phyloP scores from a whole-genome alignment of 2,888 invertebrate species.

The Leptinotarsa juncta region DNA sequence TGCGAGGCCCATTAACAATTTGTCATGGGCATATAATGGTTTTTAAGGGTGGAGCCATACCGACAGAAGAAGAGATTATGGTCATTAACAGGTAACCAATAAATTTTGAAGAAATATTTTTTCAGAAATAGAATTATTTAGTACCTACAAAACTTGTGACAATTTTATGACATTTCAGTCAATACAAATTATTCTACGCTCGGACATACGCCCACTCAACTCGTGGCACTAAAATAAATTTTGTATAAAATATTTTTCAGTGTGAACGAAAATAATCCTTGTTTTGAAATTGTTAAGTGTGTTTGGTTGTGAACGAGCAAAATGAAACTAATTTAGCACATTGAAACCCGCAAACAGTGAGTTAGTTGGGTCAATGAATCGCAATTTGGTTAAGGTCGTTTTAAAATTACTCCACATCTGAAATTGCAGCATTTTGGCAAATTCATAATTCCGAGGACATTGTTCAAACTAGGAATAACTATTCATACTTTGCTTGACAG shows the following conservation, averaged over 20 bases:
- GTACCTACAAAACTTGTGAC: neutral
- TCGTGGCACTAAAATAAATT: neutral
- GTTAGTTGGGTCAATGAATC: conserved; percentile 35
- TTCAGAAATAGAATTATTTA: neutral
- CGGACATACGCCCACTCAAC: conserved; percentile 11
- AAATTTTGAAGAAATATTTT: neutral
- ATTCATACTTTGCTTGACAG: no score
- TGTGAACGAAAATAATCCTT: conserved; percentile 51
- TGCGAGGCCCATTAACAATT: conserved; percentile 5
- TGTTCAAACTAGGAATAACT: no score
- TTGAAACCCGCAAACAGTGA: conserved; percentile 7
- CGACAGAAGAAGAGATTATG: neutral
- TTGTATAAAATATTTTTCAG: conserved; percentile 12
- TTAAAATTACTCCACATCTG: conserved; percentile 43
- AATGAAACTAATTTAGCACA: conserved; percentile 26
- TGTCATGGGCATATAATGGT: conserved; percentile 11
- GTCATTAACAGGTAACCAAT: neutral
- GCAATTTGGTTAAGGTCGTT: conserved; percentile 50
- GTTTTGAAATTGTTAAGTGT: conserved; percentile 53
- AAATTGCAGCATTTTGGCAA: conserved; percentile 9
- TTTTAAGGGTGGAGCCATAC: conserved; percentile 1
- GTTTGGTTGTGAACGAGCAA: conserved; percentile 46
- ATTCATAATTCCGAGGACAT: neutral
- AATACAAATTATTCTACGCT: neutral
- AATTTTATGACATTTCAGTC: neutral